A percentile compares a stretch with the other conserved stretches of the same genome.
Evolutionary conservation across 2,797 vertebrate species (phyloP).

Genomic region (Sebastes baramenuke): DNA sequence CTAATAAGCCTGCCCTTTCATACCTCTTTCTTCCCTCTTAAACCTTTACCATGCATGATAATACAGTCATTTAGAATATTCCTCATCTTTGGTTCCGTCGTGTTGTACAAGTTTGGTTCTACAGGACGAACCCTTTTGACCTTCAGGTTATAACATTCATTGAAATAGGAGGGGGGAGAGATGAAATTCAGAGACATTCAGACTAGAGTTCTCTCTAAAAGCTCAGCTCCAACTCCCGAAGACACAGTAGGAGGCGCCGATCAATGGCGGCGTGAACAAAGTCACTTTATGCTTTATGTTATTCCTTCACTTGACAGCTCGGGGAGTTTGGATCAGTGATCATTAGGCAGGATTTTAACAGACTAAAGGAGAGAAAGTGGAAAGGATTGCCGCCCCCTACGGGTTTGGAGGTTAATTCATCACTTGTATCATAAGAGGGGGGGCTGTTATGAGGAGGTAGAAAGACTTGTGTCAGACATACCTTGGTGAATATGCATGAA

Average conservation of each 20-base stretch:
- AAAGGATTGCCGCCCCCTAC: conserved; percentile 14
- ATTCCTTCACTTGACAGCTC: conserved; percentile 12
- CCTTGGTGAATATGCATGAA: neutral
- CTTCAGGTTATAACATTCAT: neutral
- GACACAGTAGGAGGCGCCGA: conserved; percentile 4
- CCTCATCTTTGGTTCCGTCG: neutral
- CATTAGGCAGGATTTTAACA: neutral
- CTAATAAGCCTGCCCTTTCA: conserved; percentile 27
- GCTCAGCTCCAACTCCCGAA: conserved; percentile 28
- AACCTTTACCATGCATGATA: neutral
- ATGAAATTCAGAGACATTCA: neutral
- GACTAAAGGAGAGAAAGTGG: neutral
- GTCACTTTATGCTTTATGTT: neutral
- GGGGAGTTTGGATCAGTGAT: conserved; percentile 37
- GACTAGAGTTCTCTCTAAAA: neutral
- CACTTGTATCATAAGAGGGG: neutral
- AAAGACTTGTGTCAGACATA: neutral
- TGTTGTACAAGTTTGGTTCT: neutral
- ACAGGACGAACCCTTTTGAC: neutral
- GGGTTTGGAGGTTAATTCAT: conserved; percentile 22
- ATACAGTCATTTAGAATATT: neutral
- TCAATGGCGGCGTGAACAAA: conserved; percentile 18
- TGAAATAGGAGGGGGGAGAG: neutral
- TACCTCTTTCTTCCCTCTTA: neutral
- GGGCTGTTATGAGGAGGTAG: neutral